A percentile compares a stretch with the other conserved stretches of the same genome.
These are phyloP conservation scores for Ochropleura plecta DNA, from an alignment of 2,888 invertebrate genomes.

Conservation along the genomic window DNA sequence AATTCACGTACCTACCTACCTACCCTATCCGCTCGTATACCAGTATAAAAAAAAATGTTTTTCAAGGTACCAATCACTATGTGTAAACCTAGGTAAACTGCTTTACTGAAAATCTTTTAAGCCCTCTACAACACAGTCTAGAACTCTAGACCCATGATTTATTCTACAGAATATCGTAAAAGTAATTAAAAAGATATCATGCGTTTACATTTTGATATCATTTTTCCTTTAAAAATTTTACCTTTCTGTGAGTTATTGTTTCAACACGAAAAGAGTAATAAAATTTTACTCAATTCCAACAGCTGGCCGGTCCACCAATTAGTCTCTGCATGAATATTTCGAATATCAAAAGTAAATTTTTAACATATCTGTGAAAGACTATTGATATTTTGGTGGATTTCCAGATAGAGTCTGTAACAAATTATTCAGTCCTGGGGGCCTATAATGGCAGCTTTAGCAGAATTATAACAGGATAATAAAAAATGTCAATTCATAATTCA, in stretches of 20 bases:
- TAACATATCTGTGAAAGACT: conserved; percentile 25
- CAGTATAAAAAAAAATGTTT: background rate
- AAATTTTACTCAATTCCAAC: conserved; percentile 47
- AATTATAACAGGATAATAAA: no score
- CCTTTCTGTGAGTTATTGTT: conserved; percentile 36
- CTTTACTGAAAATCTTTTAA: conserved; percentile 1
- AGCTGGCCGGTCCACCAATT: conserved; percentile 43
- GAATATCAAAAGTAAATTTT: conserved; percentile 31
- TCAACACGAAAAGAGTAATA: conserved; percentile 44
- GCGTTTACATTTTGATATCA: no score
- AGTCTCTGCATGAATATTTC: conserved; percentile 48
- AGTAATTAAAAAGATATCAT: background rate
- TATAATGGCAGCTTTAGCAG: no score
- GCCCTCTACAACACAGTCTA: no score
- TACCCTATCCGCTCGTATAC: background rate
- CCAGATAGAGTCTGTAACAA: background rate
- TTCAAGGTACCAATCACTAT: background rate
- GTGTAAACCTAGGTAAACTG: background rate
- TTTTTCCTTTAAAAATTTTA: conserved; percentile 14
- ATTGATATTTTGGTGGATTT: conserved; percentile 23
- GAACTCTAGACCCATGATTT: no score
- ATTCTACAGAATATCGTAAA: background rate
- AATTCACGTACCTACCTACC: no score
- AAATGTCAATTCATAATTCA: no score
- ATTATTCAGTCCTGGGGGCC: background rate